Conservation (phyloP, 35 echinoderm and acorn worm genomes). For the Antedon bifida region DNA sequence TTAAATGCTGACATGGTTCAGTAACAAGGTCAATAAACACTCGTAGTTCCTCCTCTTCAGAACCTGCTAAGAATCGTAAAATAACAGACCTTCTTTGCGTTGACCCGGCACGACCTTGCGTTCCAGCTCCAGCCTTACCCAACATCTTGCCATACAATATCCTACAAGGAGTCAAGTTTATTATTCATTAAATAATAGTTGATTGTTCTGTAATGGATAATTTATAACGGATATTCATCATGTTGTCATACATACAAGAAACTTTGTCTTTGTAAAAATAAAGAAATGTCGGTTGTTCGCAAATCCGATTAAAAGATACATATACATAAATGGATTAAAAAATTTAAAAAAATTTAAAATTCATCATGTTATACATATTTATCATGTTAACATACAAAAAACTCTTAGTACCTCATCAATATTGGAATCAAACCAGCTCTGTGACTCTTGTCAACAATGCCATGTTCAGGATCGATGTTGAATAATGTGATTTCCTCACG, state of each 20-base stretch:
- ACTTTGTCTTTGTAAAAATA: no score
- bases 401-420: constrained; percentile 45
- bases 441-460: constrained; percentile 43
- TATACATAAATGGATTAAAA: no score
- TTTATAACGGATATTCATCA: no score
- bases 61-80: constrained; percentile 68
- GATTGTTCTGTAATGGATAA: no score
- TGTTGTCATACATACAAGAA: no score
- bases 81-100: constrained; percentile 46
- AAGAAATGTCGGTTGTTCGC: no score
- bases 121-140: constrained; percentile 60
- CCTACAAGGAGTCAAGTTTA: constrained; percentile 24
- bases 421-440: constrained; percentile 76
- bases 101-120: constrained; percentile 56
- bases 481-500: constrained; percentile 64
- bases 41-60: constrained; percentile 44
- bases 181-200: no score
- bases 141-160: constrained; percentile 93
- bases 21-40: constrained; percentile 79
- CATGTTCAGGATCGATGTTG: constrained; percentile 66
- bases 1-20: constrained; percentile 37
- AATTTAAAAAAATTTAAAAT: no score
- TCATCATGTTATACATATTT: no score
- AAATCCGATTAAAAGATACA: no score
- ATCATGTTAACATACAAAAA: no score